Base-by-base conservation (phyloP, 2,113 vertebrate species). In the Taxidea taxus region DNA sequence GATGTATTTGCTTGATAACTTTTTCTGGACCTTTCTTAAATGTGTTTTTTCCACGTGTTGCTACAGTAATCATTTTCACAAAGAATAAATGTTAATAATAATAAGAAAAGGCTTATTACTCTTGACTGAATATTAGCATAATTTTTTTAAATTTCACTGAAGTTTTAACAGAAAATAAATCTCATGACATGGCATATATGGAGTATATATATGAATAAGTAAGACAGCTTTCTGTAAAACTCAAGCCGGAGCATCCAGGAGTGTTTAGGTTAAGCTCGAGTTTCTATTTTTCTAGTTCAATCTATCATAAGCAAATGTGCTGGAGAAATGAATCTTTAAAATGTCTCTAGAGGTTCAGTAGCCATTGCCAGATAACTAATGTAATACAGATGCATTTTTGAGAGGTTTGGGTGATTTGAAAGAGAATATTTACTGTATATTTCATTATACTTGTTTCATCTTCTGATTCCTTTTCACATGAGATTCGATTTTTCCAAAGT, bases 51-150 rank as follows among this genome's bases (percentile, higher is more conserved):
- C n/a, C 29, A 11, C 34, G 37, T 74, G n/a, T 86, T 94, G 56
- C 42, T 82, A 56, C 51, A 70, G 47, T 92, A 90, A 84, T 87
- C 60, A 60, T 96, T 97, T 82, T 95, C 78, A 56, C 7, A 56
- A 13, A 3, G 25, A 37, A 82, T 62, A 95, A 21, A 49, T 58
- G 39, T 15, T 47, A 60, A n/a, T 29, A 21, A 94, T 96, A 96
- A 39, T 44, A 83, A 92, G 54, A 95, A 88, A 34, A 12, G 6
- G 1, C 3, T 89, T 87, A 29, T 77, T 90, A 84, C 5, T 34
- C 29, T 44, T 81, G 9, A 47, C 0, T 92, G 34, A 90, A 94
- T 87, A 85, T 25, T 89, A 75, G 18, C n/a, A 58, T 77, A 47
- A 51, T 72, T 14, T 77, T 66, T 83, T 62, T 83, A 8, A 23